These are phyloP conservation scores for Drosophila kepulauana DNA, from an alignment of 1,140 invertebrate species.

Conservation along the genomic window DNA sequence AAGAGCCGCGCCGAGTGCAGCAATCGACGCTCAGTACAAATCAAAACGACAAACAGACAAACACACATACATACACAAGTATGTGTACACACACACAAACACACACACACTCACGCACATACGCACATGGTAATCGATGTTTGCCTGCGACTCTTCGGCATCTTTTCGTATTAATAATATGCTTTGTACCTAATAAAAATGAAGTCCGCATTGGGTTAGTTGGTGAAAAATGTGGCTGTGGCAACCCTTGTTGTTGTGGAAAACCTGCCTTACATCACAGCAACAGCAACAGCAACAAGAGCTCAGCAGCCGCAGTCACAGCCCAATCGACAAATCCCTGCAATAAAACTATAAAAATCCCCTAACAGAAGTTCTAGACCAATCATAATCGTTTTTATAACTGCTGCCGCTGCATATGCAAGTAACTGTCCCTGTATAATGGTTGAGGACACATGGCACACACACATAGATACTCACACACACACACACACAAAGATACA, in stretches of 20 bases:
- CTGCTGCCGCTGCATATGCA: conserved; percentile 28
- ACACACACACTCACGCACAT: conserved; percentile 33
- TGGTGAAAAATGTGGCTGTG: not conserved
- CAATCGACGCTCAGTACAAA: conserved; percentile 46
- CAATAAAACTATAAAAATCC: conserved; percentile 77
- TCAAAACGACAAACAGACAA: conserved; percentile 49
- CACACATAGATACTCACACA: conserved; percentile 45
- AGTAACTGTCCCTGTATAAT: conserved; percentile 4
- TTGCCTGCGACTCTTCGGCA: conserved; percentile 32
- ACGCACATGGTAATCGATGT: conserved; percentile 10
- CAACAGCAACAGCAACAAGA: conserved; percentile 42
- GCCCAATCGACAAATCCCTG: conserved; percentile 42
- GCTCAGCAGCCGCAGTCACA: conserved; percentile 29
- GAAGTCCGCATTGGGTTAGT: conserved; percentile 56
- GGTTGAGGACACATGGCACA: conserved; percentile 40
- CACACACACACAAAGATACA: conserved; percentile 15
- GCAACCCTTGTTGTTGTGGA: conserved; percentile 62
- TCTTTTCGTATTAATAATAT: conserved; percentile 66
- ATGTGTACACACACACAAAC: conserved; percentile 33
- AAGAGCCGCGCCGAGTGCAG: conserved; percentile 53
- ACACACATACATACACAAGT: conserved; percentile 21
- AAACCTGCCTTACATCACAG: conserved; percentile 76
- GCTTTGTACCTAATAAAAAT: conserved; percentile 63
- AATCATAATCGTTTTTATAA: conserved; percentile 84
- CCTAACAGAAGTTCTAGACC: conserved; percentile 66